A percentile compares a stretch with the other conserved stretches of the same genome.
phyloP scores from a whole-genome alignment of 2,113 vertebrate genomes.

The Vanacampus margaritifer region DNA sequence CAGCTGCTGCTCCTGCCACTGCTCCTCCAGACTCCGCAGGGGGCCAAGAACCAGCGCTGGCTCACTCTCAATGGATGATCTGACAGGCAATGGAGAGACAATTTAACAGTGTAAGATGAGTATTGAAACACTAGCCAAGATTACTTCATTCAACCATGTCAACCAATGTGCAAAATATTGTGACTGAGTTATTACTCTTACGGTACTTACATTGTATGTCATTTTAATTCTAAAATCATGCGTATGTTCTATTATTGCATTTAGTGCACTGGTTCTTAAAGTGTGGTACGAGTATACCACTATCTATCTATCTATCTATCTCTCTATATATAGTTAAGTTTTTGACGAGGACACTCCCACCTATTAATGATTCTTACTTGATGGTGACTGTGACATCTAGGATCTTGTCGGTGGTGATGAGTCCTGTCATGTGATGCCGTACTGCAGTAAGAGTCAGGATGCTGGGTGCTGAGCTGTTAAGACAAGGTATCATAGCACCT shows the following conservation, averaged over 20 bases:
- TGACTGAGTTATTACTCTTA: not conserved
- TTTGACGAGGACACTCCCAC: not conserved
- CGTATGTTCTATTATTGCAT: too few relatives aligned
- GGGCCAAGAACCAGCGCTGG: constrained; percentile 94
- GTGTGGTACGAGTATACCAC: too few relatives aligned
- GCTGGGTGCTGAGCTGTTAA: constrained; percentile 86
- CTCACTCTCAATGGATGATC: constrained; percentile 95
- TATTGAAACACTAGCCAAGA: not conserved
- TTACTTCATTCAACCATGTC: not conserved
- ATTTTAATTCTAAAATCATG: too few relatives aligned
- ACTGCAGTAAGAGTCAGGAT: constrained; percentile 93
- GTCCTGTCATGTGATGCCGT: constrained; percentile 91
- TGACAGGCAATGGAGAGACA: constrained; percentile 36
- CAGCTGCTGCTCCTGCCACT: constrained; percentile 88
- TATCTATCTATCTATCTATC: too few relatives aligned
- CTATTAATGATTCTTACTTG: constrained; percentile 74
- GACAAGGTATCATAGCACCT: constrained; percentile 15
- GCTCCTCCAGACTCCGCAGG: constrained; percentile 84
- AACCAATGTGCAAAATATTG: not conserved
- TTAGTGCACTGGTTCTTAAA: too few relatives aligned
- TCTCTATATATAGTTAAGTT: too few relatives aligned
- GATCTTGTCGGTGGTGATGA: constrained; percentile 90
- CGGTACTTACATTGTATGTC: too few relatives aligned
- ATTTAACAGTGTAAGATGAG: not conserved
- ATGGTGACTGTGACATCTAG: constrained; percentile 93